Evolutionary conservation across 2,113 vertebrate genomes (phyloP).

Genomic region (Zeus faber): DNA sequence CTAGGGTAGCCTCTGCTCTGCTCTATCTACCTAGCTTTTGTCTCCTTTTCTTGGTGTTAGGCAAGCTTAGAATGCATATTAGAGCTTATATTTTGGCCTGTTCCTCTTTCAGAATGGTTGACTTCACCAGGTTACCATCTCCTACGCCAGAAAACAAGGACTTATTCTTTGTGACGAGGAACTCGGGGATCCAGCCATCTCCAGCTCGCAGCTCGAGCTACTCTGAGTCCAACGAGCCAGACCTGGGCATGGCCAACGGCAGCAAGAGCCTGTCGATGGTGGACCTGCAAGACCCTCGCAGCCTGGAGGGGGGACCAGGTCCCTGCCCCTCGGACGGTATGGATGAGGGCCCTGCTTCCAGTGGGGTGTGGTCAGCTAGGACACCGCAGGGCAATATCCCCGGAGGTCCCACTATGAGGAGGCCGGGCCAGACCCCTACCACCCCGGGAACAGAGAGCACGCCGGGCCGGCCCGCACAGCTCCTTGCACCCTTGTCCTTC

Average conservation of each 20-base stretch:
- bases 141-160: constrained; percentile 99
- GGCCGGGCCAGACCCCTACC: constrained; percentile 82
- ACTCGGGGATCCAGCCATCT: constrained; percentile 91
- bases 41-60: neutral
- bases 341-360: constrained; percentile 47
- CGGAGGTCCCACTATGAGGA: constrained; percentile 82
- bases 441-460: constrained; percentile 78
- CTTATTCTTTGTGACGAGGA: constrained; percentile 98
- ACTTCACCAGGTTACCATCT: constrained; percentile 97
- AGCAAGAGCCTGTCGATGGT: constrained; percentile 98
- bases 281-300: constrained; percentile 92
- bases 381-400: constrained; percentile 71
- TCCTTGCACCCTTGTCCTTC: constrained; percentile 93
- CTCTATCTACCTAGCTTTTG: no score
- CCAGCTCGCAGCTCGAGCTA: constrained; percentile 97
- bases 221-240: constrained; percentile 95
- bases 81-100: constrained; percentile 19
- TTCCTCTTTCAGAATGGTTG: constrained; percentile 86
- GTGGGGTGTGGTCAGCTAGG: constrained; percentile 80
- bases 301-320: constrained; percentile 79
- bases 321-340: constrained; percentile 52
- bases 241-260: constrained; percentile 91
- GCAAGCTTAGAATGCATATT: neutral
- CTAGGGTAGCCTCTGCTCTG: no score
- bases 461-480: constrained; percentile 84